These are phyloP conservation scores for Helicolenus hilgendorfi DNA, from an alignment of 2,797 vertebrate genomes.

Conservation along the genomic window DNA sequence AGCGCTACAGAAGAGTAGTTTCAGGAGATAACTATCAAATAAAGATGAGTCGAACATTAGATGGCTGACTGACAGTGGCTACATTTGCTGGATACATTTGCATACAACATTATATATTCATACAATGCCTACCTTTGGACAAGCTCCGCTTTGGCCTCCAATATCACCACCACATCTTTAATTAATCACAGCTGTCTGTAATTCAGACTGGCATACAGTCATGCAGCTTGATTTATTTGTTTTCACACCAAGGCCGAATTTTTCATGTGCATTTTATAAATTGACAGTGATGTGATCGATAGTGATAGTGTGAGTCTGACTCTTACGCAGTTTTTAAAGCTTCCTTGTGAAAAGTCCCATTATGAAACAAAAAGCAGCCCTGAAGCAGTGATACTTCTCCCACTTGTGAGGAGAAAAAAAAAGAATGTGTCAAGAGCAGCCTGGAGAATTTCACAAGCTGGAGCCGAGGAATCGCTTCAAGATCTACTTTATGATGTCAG, in stretches of 20 bases:
- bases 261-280: not conserved
- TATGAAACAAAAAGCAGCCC: constrained; percentile 47
- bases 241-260: not conserved
- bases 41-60: not conserved
- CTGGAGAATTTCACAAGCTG: constrained; percentile 35
- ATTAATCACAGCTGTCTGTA: constrained; percentile 8
- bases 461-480: constrained; percentile 40
- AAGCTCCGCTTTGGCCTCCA: not conserved
- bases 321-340: not conserved
- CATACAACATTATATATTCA: not conserved
- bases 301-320: not conserved
- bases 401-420: not conserved
- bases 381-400: constrained; percentile 34
- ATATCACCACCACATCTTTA: not conserved
- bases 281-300: not conserved
- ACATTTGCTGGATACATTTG: not conserved
- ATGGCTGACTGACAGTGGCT: not conserved
- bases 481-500: constrained; percentile 47
- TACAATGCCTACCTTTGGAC: not conserved
- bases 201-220: not conserved
- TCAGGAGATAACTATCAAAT: constrained; percentile 1
- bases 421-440: constrained; percentile 12
- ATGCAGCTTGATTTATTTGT: not conserved
- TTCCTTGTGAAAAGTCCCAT: constrained; percentile 25
- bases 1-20: not conserved